Conservation (phyloP, 2,888 invertebrate species). For the Erebia epiphron region DNA sequence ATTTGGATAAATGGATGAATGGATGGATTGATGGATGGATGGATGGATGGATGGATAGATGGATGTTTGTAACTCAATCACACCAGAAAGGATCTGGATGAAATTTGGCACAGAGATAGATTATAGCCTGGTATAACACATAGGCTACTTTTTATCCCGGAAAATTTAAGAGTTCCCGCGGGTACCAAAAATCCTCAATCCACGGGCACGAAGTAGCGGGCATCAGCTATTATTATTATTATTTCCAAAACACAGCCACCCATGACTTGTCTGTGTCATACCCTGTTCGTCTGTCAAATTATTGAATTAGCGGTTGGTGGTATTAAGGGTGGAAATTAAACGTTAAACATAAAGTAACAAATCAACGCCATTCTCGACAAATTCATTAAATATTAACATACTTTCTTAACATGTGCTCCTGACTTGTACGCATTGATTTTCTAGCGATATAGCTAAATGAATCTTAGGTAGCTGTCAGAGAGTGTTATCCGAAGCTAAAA, state of each 20-base stretch:
- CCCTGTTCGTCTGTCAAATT: conserved; percentile 59
- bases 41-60: too few species aligned
- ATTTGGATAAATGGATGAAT: too few species aligned
- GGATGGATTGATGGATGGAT: too few species aligned
- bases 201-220: too few species aligned
- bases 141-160: too few species aligned
- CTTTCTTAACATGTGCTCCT: conserved; percentile 78
- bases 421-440: conserved; percentile 61
- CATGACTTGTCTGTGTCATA: conserved; percentile 39
- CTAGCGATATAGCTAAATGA: conserved; percentile 45
- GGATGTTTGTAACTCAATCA: too few species aligned
- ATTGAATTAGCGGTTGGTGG: conserved; percentile 70
- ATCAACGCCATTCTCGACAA: conserved; percentile 63
- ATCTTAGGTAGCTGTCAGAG: conserved; percentile 33
- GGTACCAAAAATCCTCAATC: too few species aligned
- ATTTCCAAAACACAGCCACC: conserved; percentile 11
- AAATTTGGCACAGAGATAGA: too few species aligned
- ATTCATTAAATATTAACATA: conserved; percentile 80
- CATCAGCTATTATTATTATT: neutral
- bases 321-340: conserved; percentile 66
- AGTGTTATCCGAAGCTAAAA: neutral
- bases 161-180: too few species aligned
- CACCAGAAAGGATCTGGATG: too few species aligned
- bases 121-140: too few species aligned
- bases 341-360: conserved; percentile 69